Percentiles rank a stretch among this genome's conserved stretches.
These are phyloP conservation scores for Xiphophorus maculatus DNA, from an alignment of 2,113 vertebrate genomes.

Conservation along the genomic window DNA sequence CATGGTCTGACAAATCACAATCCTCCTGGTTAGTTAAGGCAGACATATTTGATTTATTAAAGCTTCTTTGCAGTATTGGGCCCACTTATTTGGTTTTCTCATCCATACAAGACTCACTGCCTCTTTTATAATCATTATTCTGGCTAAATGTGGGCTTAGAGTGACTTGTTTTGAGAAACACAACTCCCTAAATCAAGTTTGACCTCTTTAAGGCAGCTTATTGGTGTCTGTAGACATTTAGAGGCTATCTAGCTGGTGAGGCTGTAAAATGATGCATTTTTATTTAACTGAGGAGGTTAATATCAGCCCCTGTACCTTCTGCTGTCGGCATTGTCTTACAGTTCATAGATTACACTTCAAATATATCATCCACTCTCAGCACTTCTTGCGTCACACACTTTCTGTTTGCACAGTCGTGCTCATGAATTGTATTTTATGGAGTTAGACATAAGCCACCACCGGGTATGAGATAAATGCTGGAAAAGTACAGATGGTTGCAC, in stretches of 20 bases:
- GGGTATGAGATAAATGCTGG: conserved; percentile 41
- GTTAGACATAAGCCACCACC: conserved; percentile 21
- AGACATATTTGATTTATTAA: too few relatives aligned
- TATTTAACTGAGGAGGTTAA: conserved; percentile 58
- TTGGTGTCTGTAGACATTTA: conserved; percentile 5
- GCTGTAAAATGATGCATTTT: conserved; percentile 29
- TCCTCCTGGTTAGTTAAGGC: too few relatives aligned
- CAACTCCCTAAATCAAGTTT: conserved; percentile 8
- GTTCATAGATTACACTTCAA: conserved; percentile 39
- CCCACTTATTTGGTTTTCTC: too few relatives aligned
- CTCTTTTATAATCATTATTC: background rate
- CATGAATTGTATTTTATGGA: conserved; percentile 12
- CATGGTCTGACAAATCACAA: too few relatives aligned
- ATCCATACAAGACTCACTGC: background rate
- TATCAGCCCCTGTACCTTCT: conserved; percentile 24
- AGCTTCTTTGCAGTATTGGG: too few relatives aligned
- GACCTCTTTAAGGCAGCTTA: conserved; percentile 28
- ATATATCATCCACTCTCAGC: conserved; percentile 30
- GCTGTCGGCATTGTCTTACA: conserved; percentile 24
- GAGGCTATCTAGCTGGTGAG: conserved; percentile 13
- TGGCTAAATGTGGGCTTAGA: conserved; percentile 5
- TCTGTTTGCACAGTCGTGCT: conserved; percentile 1
- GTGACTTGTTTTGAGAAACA: conserved; percentile 7
- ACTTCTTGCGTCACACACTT: conserved; percentile 36
- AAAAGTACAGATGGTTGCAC: conserved; percentile 47